Percentiles rank a stretch among this genome's conserved stretches.
Evolutionary conservation across 2,797 vertebrate species (phyloP).

Genomic region (Petrocephalus sullivani): DNA sequence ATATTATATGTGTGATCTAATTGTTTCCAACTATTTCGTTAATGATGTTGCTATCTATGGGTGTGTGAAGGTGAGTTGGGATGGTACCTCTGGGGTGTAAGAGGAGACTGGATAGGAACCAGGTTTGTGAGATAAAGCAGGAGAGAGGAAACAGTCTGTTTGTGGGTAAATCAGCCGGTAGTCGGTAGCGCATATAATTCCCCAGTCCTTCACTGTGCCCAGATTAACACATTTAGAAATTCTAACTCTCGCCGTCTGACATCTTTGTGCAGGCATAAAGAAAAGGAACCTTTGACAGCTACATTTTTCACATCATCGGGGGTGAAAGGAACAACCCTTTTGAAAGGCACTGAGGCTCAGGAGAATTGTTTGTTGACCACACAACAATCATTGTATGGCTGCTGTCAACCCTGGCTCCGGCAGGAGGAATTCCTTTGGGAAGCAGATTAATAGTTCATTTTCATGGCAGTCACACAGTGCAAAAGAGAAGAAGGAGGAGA

Average conservation of each 20-base stretch:
- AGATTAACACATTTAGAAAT: conserved; percentile 69
- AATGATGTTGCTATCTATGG: not conserved
- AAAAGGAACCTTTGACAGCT: conserved; percentile 63
- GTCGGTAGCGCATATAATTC: conserved; percentile 53
- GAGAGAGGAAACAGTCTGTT: conserved; percentile 27
- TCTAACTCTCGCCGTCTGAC: conserved; percentile 68
- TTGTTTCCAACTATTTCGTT: conserved; percentile 5
- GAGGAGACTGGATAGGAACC: not conserved
- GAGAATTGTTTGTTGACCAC: conserved; percentile 78
- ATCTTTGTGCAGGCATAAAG: conserved; percentile 67
- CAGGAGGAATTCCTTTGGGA: conserved; percentile 68
- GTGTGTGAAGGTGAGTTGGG: conserved; percentile 8
- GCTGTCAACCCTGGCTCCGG: conserved; percentile 62
- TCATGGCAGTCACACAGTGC: conserved; percentile 56
- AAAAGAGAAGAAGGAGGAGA: conserved; percentile 27
- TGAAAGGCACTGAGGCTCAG: conserved; percentile 75
- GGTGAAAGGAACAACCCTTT: conserved; percentile 62
- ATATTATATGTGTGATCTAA: conserved; percentile 10
- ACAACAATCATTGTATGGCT: conserved; percentile 66
- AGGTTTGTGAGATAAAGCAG: conserved; percentile 5
- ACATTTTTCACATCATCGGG: conserved; percentile 70
- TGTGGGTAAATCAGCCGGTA: conserved; percentile 34
- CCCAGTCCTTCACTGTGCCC: conserved; percentile 30
- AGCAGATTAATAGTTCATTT: conserved; percentile 74
- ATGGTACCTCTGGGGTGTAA: not conserved